Conservation (phyloP, 2,113 vertebrate species). For the Pseudorasbora parva region DNA sequence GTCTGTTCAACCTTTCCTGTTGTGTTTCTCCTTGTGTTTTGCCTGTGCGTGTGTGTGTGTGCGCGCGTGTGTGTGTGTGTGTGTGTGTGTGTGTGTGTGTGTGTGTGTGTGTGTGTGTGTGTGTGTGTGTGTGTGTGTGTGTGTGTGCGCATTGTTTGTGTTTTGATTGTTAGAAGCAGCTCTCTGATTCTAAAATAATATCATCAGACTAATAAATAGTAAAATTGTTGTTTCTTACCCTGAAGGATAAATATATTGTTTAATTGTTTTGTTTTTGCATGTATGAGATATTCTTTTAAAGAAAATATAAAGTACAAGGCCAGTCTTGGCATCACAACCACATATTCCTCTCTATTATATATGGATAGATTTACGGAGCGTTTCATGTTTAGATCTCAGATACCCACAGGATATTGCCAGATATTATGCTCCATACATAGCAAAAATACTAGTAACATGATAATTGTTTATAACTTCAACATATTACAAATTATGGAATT, state of each 20-base stretch:
- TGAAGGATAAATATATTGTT: neutral
- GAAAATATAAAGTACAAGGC: slow-evolving; percentile 31
- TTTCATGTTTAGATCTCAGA: slow-evolving; percentile 36
- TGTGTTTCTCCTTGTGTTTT: slow-evolving; percentile 54
- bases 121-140: slow-evolving; percentile 1
- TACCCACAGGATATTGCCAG: slow-evolving; percentile 32
- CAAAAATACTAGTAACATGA: neutral
- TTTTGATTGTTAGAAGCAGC: neutral
- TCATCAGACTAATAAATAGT: neutral
- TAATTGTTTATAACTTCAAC: neutral
- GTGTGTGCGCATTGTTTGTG: slow-evolving; percentile 22
- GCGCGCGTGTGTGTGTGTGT: slow-evolving; percentile 15
- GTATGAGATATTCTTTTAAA: neutral
- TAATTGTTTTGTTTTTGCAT: slow-evolving; percentile 10
- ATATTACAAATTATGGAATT: neutral
- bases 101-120: neutral
- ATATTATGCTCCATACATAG: slow-evolving; percentile 11
- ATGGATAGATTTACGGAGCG: slow-evolving; percentile 38
- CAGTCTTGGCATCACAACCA: slow-evolving; percentile 48
- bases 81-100: too few relatives aligned
- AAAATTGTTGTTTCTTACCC: neutral
- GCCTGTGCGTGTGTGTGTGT: too few relatives aligned
- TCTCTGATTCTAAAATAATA: slow-evolving; percentile 10
- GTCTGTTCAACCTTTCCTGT: slow-evolving; percentile 56
- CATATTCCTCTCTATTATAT: slow-evolving; percentile 55